phyloP scores from a whole-genome alignment of 2,113 vertebrate species.

The Todiramphus chloris region DNA sequence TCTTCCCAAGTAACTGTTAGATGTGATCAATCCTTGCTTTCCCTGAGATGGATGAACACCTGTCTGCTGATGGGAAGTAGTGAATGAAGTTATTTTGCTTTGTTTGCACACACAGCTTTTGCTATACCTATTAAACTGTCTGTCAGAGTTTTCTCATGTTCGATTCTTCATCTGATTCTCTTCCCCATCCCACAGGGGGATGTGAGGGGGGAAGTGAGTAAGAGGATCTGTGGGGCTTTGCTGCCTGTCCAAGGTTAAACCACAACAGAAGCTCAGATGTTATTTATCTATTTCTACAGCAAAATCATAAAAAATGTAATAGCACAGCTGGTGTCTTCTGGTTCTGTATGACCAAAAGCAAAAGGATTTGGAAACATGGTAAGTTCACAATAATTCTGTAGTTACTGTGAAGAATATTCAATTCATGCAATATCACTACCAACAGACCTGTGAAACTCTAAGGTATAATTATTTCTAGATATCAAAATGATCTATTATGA shows the following conservation, averaged over 20 bases:
- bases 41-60: background rate
- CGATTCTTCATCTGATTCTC: background rate
- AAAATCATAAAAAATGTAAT: background rate
- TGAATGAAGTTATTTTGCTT: background rate
- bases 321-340: background rate
- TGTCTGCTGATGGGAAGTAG: background rate
- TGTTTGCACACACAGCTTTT: background rate
- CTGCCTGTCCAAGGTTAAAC: background rate
- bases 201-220: too few relatives aligned
- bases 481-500: background rate
- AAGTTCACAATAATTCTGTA: background rate
- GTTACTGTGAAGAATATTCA: background rate
- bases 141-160: background rate
- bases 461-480: background rate
- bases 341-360: background rate
- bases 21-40: rapidly evolving
- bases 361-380: background rate
- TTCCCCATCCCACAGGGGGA: background rate
- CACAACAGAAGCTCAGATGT: background rate
- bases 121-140: background rate
- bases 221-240: background rate
- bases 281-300: background rate
- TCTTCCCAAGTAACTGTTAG: background rate
- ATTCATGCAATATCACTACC: background rate
- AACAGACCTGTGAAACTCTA: background rate